Conservation (phyloP, 2,888 invertebrate species). For the Iselma pallidipennis region DNA sequence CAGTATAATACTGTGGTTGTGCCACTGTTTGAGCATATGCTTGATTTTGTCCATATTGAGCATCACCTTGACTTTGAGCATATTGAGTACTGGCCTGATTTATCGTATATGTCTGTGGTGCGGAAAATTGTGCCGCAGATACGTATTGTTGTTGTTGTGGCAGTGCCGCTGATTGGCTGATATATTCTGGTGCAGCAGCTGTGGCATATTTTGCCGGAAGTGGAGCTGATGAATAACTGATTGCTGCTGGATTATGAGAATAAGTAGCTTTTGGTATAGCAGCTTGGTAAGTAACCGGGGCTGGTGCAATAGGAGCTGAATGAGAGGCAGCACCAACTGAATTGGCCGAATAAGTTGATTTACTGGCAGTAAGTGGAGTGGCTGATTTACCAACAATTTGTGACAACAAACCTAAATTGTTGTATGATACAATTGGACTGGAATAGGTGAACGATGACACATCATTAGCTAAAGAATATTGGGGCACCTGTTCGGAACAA, state of each 20-base stretch:
- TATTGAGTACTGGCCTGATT: slow-evolving; percentile 4
- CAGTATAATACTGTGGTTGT: slow-evolving; percentile 34
- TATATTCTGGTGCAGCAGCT: slow-evolving; percentile 19
- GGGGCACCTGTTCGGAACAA: slow-evolving; percentile 28
- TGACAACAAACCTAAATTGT: slow-evolving; percentile 47
- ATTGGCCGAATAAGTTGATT: neutral
- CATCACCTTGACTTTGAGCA: slow-evolving; percentile 21
- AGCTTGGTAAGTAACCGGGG: slow-evolving; percentile 26
- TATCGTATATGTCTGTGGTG: slow-evolving; percentile 8
- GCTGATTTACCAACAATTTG: slow-evolving; percentile 44
- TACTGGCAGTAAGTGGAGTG: neutral
- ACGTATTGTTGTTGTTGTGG: slow-evolving; percentile 16
- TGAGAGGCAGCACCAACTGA: neutral
- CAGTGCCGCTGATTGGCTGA: slow-evolving; percentile 11
- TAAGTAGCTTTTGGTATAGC: slow-evolving; percentile 27
- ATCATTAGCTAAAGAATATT: slow-evolving; percentile 51
- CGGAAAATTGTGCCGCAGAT: slow-evolving; percentile 5
- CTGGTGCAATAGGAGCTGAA: slow-evolving; percentile 26
- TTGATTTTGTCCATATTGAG: slow-evolving; percentile 21
- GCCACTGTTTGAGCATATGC: slow-evolving; percentile 18
- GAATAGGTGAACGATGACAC: slow-evolving; percentile 53
- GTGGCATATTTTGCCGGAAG: slow-evolving; percentile 7
- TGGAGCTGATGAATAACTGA: slow-evolving; percentile 10
- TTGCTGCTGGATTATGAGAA: slow-evolving; percentile 10
- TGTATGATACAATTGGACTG: slow-evolving; percentile 52